These are phyloP conservation scores for Alectura lathami DNA, from an alignment of 2,113 vertebrate genomes.

Conservation along the genomic window DNA sequence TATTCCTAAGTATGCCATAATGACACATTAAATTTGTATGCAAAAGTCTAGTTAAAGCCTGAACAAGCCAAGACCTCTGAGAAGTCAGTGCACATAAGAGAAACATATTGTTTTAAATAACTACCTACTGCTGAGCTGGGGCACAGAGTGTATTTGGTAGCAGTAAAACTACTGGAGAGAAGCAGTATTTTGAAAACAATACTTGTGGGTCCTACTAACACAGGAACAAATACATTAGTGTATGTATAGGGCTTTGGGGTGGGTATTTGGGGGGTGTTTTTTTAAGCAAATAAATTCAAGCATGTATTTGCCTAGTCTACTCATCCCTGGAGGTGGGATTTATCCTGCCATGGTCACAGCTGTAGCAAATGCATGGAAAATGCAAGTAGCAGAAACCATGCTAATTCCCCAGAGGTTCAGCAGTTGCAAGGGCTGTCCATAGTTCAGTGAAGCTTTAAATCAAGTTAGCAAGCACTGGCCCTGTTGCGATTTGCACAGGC, in stretches of 20 bases:
- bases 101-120: slow-evolving; percentile 44
- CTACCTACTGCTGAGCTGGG: slow-evolving; percentile 37
- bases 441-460: not conserved
- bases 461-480: not conserved
- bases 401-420: not conserved
- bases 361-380: not conserved
- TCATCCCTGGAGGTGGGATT: not conserved
- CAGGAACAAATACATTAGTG: not conserved
- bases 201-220: not conserved
- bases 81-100: not conserved
- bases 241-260: too few species aligned
- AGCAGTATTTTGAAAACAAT: not conserved
- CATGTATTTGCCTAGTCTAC: not conserved
- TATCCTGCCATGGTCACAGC: not conserved
- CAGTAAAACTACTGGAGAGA: not conserved
- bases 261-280: not conserved
- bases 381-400: not conserved
- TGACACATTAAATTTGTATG: slow-evolving; percentile 56
- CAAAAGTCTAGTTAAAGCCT: slow-evolving; percentile 25
- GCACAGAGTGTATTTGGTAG: slow-evolving; percentile 2
- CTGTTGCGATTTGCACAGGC: not conserved
- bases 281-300: not conserved
- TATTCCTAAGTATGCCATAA: slow-evolving; percentile 15
- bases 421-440: not conserved
- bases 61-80: slow-evolving; percentile 20